Evolutionary conservation across 1,140 invertebrate genomes (phyloP), one percentile per base, ranked within the genome.

Genomic region (Eriosoma lanigerum): DNA sequence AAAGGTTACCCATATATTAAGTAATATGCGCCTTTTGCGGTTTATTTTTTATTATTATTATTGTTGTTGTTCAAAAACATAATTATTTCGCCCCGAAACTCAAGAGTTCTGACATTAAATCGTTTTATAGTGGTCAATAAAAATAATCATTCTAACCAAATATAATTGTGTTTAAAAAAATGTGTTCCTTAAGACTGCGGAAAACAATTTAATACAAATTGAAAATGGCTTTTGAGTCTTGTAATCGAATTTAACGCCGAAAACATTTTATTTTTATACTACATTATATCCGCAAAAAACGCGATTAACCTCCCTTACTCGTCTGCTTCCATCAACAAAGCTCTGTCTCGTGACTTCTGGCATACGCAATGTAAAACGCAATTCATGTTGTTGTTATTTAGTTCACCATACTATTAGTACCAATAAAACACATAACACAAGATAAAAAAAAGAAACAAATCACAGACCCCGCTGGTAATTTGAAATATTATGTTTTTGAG

Each of bases 161-260:
- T 66, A 4, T 46, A 4, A 66, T 21, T 66, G 17, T 62, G 26
- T 62, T n/a, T 19, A 62, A 17, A 62, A 19, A 32, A 32, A 32
- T 60, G 1, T 12, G 19, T 21, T 46, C 13, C 10, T 38, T 44
- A 21, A 46, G 10, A 3, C 62, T 17, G 12, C 8, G 29, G 17
- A 1, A 29, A 60, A 58, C 32, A 64, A 46, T 24, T 21, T 68
- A 68, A 68, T 68, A 46, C 44, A 44, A 68, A 68, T 68, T 21
- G n/a, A 68, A 68, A 68, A 68, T 13, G 32, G 46, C 38, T 68
- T 68, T 68, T 24, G n/a, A n/a, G 62, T 8, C 12, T 3, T 17
- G 62, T 29, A 68, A 68, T 68, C 64, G 38, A 68, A n/a, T 68
- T 68, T 68, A 21, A 32, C 38, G n/a, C 64, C 19, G 13, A 68